Percentiles rank a stretch among this genome's conserved stretches.
Evolutionary conservation across 2,888 invertebrate species (phyloP).

Genomic region (Capitulum mitella): DNA sequence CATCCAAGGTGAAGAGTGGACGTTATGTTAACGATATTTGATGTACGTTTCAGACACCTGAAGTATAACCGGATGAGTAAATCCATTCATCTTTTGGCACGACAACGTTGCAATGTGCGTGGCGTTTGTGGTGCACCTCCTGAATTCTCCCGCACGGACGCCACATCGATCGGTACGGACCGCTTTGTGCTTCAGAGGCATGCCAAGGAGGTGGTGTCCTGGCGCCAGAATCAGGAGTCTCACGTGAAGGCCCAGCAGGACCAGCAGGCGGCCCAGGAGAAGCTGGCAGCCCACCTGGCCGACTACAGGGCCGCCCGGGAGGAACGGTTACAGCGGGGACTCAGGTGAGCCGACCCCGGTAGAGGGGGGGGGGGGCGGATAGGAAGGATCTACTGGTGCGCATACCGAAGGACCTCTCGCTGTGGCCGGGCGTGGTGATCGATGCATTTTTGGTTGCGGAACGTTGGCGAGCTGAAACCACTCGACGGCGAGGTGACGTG

Average conservation of each 20-base stretch:
- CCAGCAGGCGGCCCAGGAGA: constrained; percentile 54
- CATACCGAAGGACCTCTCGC: not conserved
- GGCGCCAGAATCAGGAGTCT: not conserved
- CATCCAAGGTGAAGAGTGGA: no score
- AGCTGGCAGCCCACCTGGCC: constrained; percentile 55
- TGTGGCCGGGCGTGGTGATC: not conserved
- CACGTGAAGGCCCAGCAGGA: not conserved
- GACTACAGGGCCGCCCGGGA: constrained; percentile 57
- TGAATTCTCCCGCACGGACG: no score
- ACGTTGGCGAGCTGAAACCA: not conserved
- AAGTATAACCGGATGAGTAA: constrained; percentile 36
- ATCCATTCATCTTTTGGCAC: not conserved
- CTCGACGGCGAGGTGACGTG: not conserved
- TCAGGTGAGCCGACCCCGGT: no score
- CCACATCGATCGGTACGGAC: no score
- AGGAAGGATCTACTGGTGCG: no score
- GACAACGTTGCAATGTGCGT: not conserved
- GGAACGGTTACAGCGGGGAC: constrained; percentile 48
- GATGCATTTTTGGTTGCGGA: not conserved
- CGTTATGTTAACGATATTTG: not conserved
- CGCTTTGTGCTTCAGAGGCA: not conserved
- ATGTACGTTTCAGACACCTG: constrained; percentile 45
- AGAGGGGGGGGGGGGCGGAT: not conserved
- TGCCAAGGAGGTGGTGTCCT: not conserved
- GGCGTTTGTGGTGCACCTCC: no score